phyloP scores from a whole-genome alignment of 2,797 vertebrate species.

The Falco concolor region DNA sequence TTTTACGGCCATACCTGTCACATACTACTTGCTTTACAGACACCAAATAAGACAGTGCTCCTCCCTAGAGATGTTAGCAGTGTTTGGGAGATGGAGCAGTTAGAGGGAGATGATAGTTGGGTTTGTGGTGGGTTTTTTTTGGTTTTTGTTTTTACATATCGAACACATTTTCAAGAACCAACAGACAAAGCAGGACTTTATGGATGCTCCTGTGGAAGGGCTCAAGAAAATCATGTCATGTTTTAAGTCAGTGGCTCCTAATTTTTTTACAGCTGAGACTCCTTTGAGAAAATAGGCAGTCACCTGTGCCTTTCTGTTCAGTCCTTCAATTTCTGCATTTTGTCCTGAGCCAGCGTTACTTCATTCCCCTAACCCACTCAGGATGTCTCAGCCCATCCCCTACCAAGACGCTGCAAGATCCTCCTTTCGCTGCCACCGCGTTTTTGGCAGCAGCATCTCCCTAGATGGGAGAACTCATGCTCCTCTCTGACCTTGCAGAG shows the following conservation, averaged over 20 bases:
- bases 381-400: neutral
- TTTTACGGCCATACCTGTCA: neutral
- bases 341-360: neutral
- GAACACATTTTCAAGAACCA: neutral
- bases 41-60: neutral
- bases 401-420: neutral
- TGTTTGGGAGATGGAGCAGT: neutral
- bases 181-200: neutral
- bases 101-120: neutral
- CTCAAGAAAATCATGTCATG: neutral
- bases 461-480: neutral
- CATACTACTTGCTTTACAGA: neutral
- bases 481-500: neutral
- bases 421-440: neutral
- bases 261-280: neutral
- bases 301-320: neutral
- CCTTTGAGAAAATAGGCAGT: neutral
- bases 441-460: neutral
- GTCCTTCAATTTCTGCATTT: neutral
- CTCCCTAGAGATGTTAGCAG: neutral
- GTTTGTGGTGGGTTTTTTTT: rapidly evolving
- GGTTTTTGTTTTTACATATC: neutral
- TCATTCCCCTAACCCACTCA: neutral
- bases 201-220: neutral
- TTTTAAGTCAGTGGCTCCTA: neutral